Evolutionary conservation across 2,888 invertebrate genomes (phyloP).

Genomic region (Drosophila percnosoma): DNA sequence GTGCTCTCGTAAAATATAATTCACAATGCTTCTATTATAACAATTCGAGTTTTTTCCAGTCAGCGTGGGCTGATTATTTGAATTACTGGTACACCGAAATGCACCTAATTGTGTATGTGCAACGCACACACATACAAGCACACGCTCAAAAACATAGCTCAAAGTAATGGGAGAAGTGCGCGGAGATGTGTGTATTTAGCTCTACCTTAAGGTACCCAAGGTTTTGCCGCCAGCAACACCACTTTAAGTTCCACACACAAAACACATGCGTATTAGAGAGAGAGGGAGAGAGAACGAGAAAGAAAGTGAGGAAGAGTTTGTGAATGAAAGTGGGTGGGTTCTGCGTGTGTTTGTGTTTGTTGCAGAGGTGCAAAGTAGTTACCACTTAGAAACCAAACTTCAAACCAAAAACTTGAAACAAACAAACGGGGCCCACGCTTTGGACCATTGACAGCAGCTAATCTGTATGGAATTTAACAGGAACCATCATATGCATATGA

Average conservation of each 20-base stretch:
- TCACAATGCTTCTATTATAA: background rate
- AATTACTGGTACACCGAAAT: conserved; percentile 41
- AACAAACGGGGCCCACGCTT: conserved; percentile 47
- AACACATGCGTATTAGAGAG: conserved; percentile 4
- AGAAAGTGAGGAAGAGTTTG: background rate
- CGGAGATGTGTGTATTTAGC: conserved; percentile 24
- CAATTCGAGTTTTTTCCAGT: background rate
- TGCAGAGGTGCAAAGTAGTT: conserved; percentile 77
- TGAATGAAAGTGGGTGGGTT: conserved; percentile 3
- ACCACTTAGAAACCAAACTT: conserved; percentile 60
- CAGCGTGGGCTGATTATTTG: conserved; percentile 32
- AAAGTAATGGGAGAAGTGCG: conserved; percentile 19
- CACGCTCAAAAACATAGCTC: background rate
- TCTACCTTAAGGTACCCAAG: conserved; percentile 65
- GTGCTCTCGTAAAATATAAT: background rate
- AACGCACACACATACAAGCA: conserved; percentile 5
- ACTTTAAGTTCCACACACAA: conserved; percentile 48
- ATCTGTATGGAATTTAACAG: conserved; percentile 49
- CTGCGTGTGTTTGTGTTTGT: conserved; percentile 46
- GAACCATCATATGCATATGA: conserved; percentile 22
- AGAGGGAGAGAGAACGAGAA: background rate
- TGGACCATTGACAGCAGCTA: conserved; percentile 55
- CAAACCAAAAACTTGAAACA: conserved; percentile 61
- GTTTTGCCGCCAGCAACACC: conserved; percentile 49
- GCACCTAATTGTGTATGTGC: conserved; percentile 32